Percentiles rank a stretch among this genome's conserved stretches.
Conservation (phyloP, 2,888 invertebrate genomes). For the Ptilodon capucinus region DNA sequence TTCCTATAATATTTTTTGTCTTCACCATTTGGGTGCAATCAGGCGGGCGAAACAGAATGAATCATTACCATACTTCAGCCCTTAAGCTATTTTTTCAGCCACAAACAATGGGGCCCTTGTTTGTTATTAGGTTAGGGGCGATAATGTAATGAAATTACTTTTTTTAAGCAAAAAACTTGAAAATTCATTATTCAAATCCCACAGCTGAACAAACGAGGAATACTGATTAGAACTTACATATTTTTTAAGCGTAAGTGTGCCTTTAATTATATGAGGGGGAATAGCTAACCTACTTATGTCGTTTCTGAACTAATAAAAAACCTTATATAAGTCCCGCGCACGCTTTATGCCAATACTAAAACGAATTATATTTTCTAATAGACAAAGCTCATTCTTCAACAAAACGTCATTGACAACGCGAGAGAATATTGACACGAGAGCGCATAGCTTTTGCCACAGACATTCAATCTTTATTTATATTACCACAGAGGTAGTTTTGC, state of each 20-base stretch:
- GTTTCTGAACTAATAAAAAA: no score
- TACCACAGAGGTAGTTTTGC: no score
- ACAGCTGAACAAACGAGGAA: conserved; percentile 75
- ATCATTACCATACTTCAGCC: conserved; percentile 81
- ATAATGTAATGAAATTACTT: conserved; percentile 81
- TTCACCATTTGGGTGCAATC: conserved; percentile 80
- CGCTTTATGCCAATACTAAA: no score
- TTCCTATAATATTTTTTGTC: conserved; percentile 79
- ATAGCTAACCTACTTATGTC: background rate
- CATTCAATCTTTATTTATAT: no score
- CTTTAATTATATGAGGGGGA: background rate
- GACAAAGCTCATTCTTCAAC: no score
- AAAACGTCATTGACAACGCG: no score
- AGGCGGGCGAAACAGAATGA: conserved; percentile 69
- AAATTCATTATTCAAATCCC: conserved; percentile 79
- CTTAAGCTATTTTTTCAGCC: conserved; percentile 80
- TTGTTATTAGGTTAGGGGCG: conserved; percentile 81
- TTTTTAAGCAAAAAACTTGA: conserved; percentile 62
- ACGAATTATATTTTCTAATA: no score
- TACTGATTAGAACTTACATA: conserved; percentile 55
- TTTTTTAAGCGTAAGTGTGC: conserved; percentile 34
- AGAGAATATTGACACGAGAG: no score
- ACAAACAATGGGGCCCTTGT: conserved; percentile 79
- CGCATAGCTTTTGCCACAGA: no score
- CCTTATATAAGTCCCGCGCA: no score